These are phyloP conservation scores for Phoebastria nigripes DNA, from an alignment of 2,797 vertebrate species.

Conservation along the genomic window DNA sequence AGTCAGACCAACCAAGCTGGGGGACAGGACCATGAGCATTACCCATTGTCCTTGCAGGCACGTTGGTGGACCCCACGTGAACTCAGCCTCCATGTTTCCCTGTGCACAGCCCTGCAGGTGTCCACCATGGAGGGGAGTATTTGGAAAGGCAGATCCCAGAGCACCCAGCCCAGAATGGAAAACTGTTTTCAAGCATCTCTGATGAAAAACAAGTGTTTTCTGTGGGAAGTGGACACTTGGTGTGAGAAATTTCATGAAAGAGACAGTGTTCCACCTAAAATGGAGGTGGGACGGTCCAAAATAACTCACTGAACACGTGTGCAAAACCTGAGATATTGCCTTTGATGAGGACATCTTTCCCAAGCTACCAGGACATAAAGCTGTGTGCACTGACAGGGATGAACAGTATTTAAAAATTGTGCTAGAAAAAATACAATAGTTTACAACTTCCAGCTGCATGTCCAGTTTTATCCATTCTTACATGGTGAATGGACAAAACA, in stretches of 20 bases:
- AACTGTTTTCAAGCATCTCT: not conserved
- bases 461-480: not conserved
- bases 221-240: not conserved
- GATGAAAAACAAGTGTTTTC: not conserved
- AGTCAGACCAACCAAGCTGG: not conserved
- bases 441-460: not conserved
- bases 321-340: not conserved
- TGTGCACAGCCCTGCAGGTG: not conserved
- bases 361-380: not conserved
- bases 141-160: not conserved
- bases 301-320: not conserved
- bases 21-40: not conserved
- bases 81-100: rapidly evolving
- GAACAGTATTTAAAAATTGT: not conserved
- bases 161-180: not conserved
- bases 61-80: rapidly evolving
- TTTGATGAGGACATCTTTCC: not conserved
- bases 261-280: not conserved
- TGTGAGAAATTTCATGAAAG: not conserved
- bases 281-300: not conserved
- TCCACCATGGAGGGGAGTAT: not conserved
- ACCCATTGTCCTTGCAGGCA: not conserved
- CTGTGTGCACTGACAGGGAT: not conserved
- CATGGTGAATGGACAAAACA: not conserved
- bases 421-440: not conserved